Evolutionary conservation across 2,888 invertebrate species (phyloP), one percentile per base, ranked within the genome.

Genomic region (Pristionchus mayeri): DNA sequence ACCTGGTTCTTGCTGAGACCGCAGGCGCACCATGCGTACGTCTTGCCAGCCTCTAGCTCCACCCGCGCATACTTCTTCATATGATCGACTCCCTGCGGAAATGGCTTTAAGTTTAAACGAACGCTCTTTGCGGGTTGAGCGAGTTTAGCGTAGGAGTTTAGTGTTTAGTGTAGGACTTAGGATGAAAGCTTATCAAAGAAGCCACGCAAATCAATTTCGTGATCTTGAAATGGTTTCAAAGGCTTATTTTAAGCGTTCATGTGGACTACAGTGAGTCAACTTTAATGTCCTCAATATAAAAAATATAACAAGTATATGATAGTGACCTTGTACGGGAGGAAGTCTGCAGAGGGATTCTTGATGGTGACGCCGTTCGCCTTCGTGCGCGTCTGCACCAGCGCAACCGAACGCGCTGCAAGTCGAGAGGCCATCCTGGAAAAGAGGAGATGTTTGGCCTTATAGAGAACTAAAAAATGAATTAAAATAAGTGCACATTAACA

Each of bases 21-120:
- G 94, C 98, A 98, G 0, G 96, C 94, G 93, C 98, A 98, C 98
- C 98, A 98, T 40, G 94, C 93, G 93, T 97, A 97, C 0, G 94
- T 94, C 93, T 96, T 96, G 27, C 95, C 95, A 91, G 94, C 93
- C 92, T 96, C 87, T 54, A 91, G 86, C 27, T 87, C 85, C 9
- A 90, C 87, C 24, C 88, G 88, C 18, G 84, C 83, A n/a, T 90
- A 87, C 63, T 85, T 86, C 48, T 85, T 85, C 44, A 50, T 86
- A 11, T 89, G 88, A 27, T 87, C 86, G n/a, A 87, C 78, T 44
- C 91, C 91, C 86, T 87, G 76, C 27, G 52, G 84, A 52, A 2
- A 18, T 75, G n/a, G 21, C 50, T 40, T 34, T 52, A 30, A 11
- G 11, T 24, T 40, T 6, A 18, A 57, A 78, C n/a, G n/a, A n/a